Percentiles rank a stretch among this genome's conserved stretches.
These are phyloP conservation scores for Drosophila prolongata DNA, from an alignment of 2,888 invertebrate genomes.

Conservation along the genomic window DNA sequence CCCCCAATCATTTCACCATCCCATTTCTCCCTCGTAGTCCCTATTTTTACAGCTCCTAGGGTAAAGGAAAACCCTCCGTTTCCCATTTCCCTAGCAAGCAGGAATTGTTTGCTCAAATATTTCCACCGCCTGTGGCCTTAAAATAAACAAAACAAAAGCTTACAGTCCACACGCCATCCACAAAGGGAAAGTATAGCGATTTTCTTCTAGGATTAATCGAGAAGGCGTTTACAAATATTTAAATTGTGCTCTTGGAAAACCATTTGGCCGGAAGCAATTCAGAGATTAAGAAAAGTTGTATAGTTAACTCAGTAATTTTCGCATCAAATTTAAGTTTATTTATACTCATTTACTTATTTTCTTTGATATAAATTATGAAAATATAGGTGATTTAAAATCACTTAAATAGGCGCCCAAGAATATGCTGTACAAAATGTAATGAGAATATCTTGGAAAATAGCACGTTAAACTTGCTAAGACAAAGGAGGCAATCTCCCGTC, in stretches of 20 bases:
- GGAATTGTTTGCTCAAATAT: slow-evolving; percentile 41
- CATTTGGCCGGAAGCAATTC: neutral
- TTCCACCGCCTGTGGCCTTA: slow-evolving; percentile 27
- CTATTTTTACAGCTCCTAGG: slow-evolving; percentile 21
- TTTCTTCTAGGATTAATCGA: slow-evolving; percentile 13
- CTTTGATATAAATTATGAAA: too few species aligned
- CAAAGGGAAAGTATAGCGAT: slow-evolving; percentile 17
- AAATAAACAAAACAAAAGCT: slow-evolving; percentile 24
- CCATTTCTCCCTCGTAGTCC: neutral
- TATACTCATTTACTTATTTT: too few species aligned
- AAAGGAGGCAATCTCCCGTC: neutral
- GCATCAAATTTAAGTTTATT: too few species aligned
- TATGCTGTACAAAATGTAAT: too few species aligned
- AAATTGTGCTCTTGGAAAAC: slow-evolving; percentile 14
- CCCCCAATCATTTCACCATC: neutral
- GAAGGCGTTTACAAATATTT: slow-evolving; percentile 18
- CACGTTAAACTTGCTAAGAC: slow-evolving; percentile 1
- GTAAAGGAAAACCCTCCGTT: neutral
- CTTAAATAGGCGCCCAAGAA: too few species aligned
- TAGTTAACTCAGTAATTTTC: neutral
- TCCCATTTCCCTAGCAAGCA: slow-evolving; percentile 27
- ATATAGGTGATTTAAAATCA: too few species aligned
- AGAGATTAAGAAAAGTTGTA: neutral
- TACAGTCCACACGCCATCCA: slow-evolving; percentile 32
- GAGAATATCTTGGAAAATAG: too few species aligned